A percentile compares a stretch with the other conserved stretches of the same genome.
phyloP scores from a whole-genome alignment of 2,113 vertebrate genomes.

The Mohoua ochrocephala region DNA sequence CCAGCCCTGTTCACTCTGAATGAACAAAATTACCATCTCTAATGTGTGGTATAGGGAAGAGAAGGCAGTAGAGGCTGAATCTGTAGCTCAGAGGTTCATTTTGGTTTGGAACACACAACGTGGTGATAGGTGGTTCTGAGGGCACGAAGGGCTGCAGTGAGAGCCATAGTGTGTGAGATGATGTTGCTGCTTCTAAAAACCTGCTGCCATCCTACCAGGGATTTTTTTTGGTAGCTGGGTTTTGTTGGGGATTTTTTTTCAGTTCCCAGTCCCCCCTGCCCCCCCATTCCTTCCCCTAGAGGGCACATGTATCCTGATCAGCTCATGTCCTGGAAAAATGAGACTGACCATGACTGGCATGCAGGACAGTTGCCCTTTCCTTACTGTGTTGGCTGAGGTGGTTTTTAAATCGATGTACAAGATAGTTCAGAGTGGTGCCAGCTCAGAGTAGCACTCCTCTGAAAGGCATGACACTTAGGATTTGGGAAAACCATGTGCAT shows the following conservation, averaged over 20 bases:
- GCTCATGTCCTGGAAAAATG: neutral
- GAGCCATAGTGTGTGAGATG: neutral
- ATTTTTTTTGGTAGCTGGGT: neutral
- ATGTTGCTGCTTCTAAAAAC: neutral
- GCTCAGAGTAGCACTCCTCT: neutral
- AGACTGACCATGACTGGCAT: neutral
- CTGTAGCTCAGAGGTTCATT: neutral
- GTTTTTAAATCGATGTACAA: neutral
- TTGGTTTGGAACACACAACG: neutral
- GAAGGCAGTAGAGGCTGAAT: neutral
- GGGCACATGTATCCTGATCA: neutral
- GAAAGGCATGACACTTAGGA: accelerated
- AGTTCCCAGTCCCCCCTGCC: neutral
- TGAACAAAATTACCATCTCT: neutral
- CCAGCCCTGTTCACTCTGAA: neutral
- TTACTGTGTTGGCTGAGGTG: neutral
- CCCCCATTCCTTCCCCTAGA: neutral
- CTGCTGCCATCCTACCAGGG: too few species aligned
- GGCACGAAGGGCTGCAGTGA: neutral
- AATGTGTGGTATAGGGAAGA: accelerated
- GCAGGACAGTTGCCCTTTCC: neutral
- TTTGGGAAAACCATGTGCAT: accelerated
- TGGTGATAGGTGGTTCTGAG: neutral
- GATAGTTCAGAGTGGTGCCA: neutral
- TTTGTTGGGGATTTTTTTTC: neutral